These are phyloP conservation scores for Spodoptera frugiperda DNA, from an alignment of 1,140 invertebrate species.

Conservation along the genomic window DNA sequence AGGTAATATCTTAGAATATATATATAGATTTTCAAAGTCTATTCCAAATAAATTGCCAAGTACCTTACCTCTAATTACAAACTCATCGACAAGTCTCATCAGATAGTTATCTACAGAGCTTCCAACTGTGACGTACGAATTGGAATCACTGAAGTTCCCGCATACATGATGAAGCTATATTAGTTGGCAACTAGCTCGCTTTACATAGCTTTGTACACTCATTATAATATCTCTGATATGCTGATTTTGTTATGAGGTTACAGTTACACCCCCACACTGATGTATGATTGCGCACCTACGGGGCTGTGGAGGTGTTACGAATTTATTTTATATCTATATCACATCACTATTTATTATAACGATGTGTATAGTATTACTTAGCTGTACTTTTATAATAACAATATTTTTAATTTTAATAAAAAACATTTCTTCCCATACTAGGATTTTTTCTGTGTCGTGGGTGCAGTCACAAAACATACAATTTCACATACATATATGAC, in stretches of 20 bases:
- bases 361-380: too few relatives aligned
- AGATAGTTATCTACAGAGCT: not conserved
- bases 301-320: not conserved
- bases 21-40: too few relatives aligned
- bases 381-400: too few relatives aligned
- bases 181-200: slow-evolving; percentile 67
- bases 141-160: slow-evolving; percentile 59
- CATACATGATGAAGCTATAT: slow-evolving; percentile 75
- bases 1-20: too few relatives aligned
- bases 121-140: not conserved
- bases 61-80: not conserved
- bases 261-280: not conserved
- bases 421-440: too few relatives aligned
- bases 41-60: too few relatives aligned
- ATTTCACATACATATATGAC: too few relatives aligned
- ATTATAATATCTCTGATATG: slow-evolving; percentile 76
- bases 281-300: slow-evolving; percentile 7
- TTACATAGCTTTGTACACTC: slow-evolving; percentile 66
- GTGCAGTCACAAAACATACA: too few relatives aligned
- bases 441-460: too few relatives aligned
- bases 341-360: too few relatives aligned
- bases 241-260: slow-evolving; percentile 53
- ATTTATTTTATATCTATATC: too few relatives aligned
- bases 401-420: too few relatives aligned
- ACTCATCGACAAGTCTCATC: not conserved